phyloP scores from a whole-genome alignment of 2,797 vertebrate genomes.

The Megalops cyprinoides region DNA sequence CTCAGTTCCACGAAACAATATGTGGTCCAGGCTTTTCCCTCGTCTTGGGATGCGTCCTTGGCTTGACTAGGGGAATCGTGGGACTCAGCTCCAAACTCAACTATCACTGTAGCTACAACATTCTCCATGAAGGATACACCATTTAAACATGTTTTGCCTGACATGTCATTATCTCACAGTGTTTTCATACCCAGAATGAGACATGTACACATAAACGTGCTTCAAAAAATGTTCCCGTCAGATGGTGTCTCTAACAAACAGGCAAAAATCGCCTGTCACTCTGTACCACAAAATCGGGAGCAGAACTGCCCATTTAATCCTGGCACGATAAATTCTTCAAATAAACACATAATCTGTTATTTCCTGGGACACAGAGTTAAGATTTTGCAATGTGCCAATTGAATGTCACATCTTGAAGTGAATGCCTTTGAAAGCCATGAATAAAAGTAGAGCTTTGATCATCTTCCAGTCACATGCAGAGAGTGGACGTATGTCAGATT shows the following conservation, averaged over 20 bases:
- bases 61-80: too few species aligned
- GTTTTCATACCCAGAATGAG: too few species aligned
- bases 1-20: too few species aligned
- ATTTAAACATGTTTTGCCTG: not conserved
- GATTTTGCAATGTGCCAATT: not conserved
- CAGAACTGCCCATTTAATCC: not conserved
- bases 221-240: not conserved
- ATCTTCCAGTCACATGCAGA: not conserved
- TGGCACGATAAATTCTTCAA: not conserved
- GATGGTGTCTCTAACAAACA: not conserved
- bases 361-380: not conserved
- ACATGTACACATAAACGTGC: too few species aligned
- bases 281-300: too few species aligned
- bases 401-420: not conserved
- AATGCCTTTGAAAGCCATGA: not conserved
- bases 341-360: not conserved
- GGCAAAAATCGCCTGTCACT: too few species aligned
- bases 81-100: too few species aligned
- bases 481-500: not conserved
- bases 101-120: too few species aligned
- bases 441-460: not conserved
- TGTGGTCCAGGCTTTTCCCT: too few species aligned
- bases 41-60: too few species aligned
- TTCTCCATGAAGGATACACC: not conserved
- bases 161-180: too few species aligned